Percentiles rank a stretch among this genome's conserved stretches.
These are phyloP conservation scores for Priocnemis perturbator DNA, from an alignment of 2,888 invertebrate species.

Conservation along the genomic window DNA sequence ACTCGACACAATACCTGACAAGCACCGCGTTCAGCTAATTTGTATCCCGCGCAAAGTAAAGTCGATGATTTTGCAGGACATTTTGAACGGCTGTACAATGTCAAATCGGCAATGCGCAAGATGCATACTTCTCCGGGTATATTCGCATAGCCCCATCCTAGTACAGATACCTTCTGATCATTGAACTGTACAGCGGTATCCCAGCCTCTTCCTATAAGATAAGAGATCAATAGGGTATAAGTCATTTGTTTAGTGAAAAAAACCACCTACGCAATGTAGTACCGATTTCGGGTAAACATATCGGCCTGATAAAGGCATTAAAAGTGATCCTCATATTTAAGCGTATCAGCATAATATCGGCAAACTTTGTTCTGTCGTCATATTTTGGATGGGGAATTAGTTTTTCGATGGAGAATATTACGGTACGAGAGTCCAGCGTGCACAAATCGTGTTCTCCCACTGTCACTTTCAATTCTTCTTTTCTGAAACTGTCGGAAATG, in stretches of 20 bases:
- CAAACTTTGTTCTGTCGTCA: constrained; percentile 33
- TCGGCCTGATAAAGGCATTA: constrained; percentile 52
- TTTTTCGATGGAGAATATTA: constrained; percentile 42
- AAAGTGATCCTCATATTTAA: constrained; percentile 54
- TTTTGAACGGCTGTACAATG: constrained; percentile 33
- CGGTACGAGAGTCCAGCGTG: constrained; percentile 30
- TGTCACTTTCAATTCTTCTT: constrained; percentile 50
- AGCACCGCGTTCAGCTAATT: constrained; percentile 37
- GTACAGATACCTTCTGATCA: constrained; percentile 36
- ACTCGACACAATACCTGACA: constrained; percentile 35
- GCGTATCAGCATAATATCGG: constrained; percentile 53
- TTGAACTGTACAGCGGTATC: constrained; percentile 15
- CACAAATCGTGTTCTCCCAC: constrained; percentile 50
- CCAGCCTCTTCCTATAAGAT: not conserved
- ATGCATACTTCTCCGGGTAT: constrained; percentile 34
- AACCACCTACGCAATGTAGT: not conserved
- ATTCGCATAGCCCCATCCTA: constrained; percentile 56
- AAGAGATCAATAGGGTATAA: too few species aligned
- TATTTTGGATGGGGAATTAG: constrained; percentile 49
- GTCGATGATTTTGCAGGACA: constrained; percentile 35
- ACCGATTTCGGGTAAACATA: constrained; percentile 54
- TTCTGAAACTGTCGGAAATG: constrained; percentile 55
- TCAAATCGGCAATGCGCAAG: constrained; percentile 38
- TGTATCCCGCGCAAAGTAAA: constrained; percentile 50
- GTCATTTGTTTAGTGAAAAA: not conserved